These are phyloP conservation scores for Drosophila equinoxialis DNA, from an alignment of 1,140 invertebrate genomes.

Conservation along the genomic window DNA sequence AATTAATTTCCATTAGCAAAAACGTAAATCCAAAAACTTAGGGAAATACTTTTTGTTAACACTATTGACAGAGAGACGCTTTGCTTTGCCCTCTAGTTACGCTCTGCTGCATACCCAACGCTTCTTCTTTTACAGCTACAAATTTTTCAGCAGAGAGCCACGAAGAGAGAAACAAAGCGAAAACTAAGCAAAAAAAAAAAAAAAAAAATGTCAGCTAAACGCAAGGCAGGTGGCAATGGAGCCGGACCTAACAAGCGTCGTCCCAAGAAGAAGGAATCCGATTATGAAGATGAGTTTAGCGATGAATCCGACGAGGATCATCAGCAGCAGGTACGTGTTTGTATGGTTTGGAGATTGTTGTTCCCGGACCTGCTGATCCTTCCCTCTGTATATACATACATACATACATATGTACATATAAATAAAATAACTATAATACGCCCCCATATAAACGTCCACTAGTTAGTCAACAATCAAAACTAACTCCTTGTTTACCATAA, in stretches of 20 bases:
- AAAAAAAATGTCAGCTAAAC: slow-evolving; percentile 76
- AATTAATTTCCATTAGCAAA: too few relatives aligned
- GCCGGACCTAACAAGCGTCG: slow-evolving; percentile 83
- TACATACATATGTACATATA: too few relatives aligned
- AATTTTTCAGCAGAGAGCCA: slow-evolving; percentile 18
- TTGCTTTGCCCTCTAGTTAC: slow-evolving; percentile 34
- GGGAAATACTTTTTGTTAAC: background rate
- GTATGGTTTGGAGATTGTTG: too few relatives aligned
- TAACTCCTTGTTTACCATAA: too few relatives aligned
- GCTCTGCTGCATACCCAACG: slow-evolving; percentile 59
- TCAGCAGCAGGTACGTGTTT: slow-evolving; percentile 29
- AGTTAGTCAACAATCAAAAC: too few relatives aligned
- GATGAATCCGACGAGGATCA: slow-evolving; percentile 82
- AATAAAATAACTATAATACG: too few relatives aligned
- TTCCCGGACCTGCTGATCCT: background rate
- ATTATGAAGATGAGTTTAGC: slow-evolving; percentile 84
- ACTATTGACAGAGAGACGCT: slow-evolving; percentile 32
- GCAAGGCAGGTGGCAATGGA: slow-evolving; percentile 78
- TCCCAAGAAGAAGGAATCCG: slow-evolving; percentile 84
- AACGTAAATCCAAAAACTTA: background rate
- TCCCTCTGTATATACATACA: too few relatives aligned
- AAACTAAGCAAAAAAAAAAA: slow-evolving; percentile 24
- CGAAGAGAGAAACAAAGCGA: slow-evolving; percentile 34
- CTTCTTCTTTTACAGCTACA: slow-evolving; percentile 53
- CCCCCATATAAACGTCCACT: too few relatives aligned